Percentiles rank a stretch among this genome's conserved stretches.
Conservation (phyloP, 2,888 invertebrate genomes). For the Agriotes lineatus region DNA sequence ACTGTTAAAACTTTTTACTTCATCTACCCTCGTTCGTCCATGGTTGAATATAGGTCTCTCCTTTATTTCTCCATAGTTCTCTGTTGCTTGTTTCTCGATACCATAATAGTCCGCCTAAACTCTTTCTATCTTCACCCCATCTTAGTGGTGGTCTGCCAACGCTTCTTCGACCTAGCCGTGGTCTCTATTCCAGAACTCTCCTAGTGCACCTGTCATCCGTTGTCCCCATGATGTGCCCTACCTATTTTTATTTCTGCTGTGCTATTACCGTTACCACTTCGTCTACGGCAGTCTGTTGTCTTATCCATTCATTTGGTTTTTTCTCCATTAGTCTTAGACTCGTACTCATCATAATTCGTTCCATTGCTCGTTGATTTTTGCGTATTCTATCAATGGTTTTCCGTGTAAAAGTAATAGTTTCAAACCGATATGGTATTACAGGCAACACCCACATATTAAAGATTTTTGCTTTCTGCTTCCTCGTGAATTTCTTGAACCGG, state of each 20-base stretch:
- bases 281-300: no score
- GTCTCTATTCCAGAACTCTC: neutral
- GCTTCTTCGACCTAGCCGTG: neutral
- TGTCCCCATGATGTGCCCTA: neutral
- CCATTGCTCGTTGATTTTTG: neutral
- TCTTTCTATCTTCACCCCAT: neutral
- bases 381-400: neutral
- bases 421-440: neutral
- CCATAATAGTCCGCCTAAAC: neutral
- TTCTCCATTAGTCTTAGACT: neutral
- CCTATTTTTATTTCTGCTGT: neutral
- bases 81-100: no score
- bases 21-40: neutral
- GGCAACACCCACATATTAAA: neutral
- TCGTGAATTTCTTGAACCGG: neutral
- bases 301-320: no score
- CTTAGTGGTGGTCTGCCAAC: neutral
- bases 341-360: no score
- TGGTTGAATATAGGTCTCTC: neutral
- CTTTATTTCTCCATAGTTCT: neutral
- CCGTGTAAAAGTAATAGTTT: neutral
- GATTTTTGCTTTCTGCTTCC: neutral
- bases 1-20: no score
- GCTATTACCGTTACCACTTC: neutral
- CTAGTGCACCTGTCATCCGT: neutral